Evolutionary conservation across 2,113 vertebrate species (phyloP).

Genomic region (Xyliphius kryptos): DNA sequence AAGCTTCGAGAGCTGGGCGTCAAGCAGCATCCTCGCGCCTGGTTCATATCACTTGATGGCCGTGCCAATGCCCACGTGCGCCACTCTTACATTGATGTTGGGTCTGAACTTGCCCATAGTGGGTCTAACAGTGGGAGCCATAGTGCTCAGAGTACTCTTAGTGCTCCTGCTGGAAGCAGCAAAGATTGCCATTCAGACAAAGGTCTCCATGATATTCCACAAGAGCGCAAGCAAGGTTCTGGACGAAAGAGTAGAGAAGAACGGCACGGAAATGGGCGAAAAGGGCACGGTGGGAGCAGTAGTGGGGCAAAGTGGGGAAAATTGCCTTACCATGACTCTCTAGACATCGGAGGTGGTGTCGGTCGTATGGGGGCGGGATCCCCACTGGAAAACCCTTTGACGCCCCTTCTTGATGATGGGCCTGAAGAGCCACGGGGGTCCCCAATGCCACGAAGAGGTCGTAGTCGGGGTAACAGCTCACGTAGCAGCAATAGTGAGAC

Average conservation of each 20-base stretch:
- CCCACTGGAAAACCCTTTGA: constrained; percentile 87
- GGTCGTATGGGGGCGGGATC: constrained; percentile 77
- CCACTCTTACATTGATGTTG: constrained; percentile 91
- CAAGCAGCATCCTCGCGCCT: constrained; percentile 83
- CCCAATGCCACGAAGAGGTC: constrained; percentile 69
- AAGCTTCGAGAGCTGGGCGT: constrained; percentile 86
- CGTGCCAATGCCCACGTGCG: constrained; percentile 84
- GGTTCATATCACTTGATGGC: constrained; percentile 92
- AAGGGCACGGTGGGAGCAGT: constrained; percentile 47
- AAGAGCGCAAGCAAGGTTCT: constrained; percentile 60
- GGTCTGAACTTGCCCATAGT: constrained; percentile 60
- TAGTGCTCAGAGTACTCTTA: constrained; percentile 46
- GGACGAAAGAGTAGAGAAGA: constrained; percentile 68
- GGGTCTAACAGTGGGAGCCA: constrained; percentile 39
- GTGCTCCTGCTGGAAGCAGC: constrained; percentile 43
- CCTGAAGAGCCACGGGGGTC: constrained; percentile 69
- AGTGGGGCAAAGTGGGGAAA: constrained; percentile 74
- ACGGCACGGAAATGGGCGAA: constrained; percentile 61
- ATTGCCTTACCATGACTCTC: constrained; percentile 73
- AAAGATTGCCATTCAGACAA: constrained; percentile 70
- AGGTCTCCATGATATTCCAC: constrained; percentile 65
- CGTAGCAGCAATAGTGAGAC: constrained; percentile 85
- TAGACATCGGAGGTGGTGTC: constrained; percentile 75
- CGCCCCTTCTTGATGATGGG: constrained; percentile 81
- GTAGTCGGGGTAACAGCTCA: constrained; percentile 82